Conservation (phyloP, 92 coral and sea anemone genomes). For the Desmophyllum pertusum region DNA sequence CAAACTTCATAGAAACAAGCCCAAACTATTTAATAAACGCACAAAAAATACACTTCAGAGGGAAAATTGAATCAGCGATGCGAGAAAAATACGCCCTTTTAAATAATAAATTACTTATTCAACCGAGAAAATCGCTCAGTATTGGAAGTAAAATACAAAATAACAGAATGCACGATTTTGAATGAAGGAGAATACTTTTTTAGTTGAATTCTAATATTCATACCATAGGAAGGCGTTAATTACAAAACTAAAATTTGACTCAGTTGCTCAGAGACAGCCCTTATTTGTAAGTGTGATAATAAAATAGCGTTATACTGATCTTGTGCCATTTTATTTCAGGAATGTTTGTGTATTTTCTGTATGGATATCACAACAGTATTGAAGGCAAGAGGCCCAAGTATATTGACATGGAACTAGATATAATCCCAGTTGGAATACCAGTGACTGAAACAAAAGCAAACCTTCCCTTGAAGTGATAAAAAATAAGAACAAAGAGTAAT, state of each 20-base stretch:
- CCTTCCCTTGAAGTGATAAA: slow-evolving; percentile 1
- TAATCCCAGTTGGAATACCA: slow-evolving; percentile 42
- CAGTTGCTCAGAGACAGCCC: neutral
- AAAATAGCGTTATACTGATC: neutral
- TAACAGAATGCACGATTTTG: neutral
- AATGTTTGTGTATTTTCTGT: slow-evolving; percentile 59
- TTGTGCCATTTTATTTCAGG: slow-evolving; percentile 51
- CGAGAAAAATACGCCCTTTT: neutral
- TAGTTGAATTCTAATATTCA: neutral
- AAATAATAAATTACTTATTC: neutral
- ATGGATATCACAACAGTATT: slow-evolving; percentile 64
- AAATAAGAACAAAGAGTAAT: neutral
- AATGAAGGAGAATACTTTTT: neutral
- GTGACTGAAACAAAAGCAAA: slow-evolving; percentile 32
- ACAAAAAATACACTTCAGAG: neutral
- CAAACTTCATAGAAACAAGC: neutral
- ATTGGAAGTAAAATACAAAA: neutral
- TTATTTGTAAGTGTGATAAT: neutral
- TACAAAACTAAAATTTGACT: neutral
- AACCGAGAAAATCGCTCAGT: neutral
- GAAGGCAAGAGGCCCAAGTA: slow-evolving; percentile 59
- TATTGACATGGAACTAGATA: slow-evolving; percentile 7
- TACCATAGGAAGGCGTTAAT: neutral
- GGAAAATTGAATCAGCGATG: neutral
- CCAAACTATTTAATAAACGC: neutral